Conservation (phyloP, 1,140 invertebrate genomes). For the Apis laboriosa region DNA sequence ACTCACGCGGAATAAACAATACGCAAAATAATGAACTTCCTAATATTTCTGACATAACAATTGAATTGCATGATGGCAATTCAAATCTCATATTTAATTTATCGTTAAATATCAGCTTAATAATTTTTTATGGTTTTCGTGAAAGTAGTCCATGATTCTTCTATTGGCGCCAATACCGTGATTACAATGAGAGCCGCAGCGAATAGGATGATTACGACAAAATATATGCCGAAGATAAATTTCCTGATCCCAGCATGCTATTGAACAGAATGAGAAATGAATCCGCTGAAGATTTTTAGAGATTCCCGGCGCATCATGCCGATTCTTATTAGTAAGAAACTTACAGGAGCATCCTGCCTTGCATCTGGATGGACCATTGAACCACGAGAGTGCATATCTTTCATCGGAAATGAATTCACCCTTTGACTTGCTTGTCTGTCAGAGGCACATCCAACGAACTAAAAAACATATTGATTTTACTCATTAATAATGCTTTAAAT, state of each 20-base stretch:
- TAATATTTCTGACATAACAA: background rate
- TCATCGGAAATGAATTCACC: conserved; percentile 91
- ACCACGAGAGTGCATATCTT: conserved; percentile 84
- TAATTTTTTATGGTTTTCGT: conserved; percentile 64
- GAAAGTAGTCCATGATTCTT: conserved; percentile 79
- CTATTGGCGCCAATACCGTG: conserved; percentile 88
- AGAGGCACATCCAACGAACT: conserved; percentile 88
- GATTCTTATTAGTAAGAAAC: conserved; percentile 63
- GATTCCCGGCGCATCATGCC: background rate
- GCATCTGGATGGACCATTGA: conserved; percentile 85
- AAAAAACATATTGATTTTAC: conserved; percentile 70
- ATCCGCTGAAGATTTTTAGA: background rate
- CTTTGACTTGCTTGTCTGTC: conserved; percentile 87
- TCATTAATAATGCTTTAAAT: conserved; percentile 1
- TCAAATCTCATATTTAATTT: background rate
- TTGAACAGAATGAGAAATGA: conserved; percentile 66
- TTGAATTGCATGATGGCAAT: background rate
- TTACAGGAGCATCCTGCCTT: conserved; percentile 89
- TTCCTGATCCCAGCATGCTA: conserved; percentile 89
- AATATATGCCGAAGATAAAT: conserved; percentile 87
- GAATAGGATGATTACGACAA: conserved; percentile 85
- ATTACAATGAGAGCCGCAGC: conserved; percentile 86
- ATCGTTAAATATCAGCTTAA: conserved; percentile 50
- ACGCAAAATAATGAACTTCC: conserved; percentile 26
- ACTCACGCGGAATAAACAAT: conserved; percentile 20